Conservation (phyloP, 2,888 invertebrate genomes). For the Pimpla rufipes region DNA sequence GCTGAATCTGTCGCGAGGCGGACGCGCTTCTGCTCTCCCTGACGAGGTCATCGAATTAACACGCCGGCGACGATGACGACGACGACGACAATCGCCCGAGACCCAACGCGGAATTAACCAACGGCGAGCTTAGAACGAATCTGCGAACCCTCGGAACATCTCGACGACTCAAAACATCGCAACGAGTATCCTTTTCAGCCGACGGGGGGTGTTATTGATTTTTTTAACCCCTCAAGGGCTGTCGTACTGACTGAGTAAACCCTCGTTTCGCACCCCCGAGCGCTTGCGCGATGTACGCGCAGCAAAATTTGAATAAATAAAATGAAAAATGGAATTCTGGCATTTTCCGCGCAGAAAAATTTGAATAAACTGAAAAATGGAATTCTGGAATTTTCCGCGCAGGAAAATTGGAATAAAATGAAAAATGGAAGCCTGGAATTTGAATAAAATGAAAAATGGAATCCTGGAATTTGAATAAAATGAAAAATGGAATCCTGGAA, state of each 20-base stretch:
- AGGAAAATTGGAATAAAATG: neutral
- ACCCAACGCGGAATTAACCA: neutral
- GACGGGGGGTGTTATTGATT: conserved; percentile 78
- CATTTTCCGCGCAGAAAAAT: too few species aligned
- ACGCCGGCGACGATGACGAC: neutral
- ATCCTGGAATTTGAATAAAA: neutral
- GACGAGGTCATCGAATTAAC: conserved; percentile 24
- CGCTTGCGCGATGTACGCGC: conserved; percentile 60
- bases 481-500: neutral
- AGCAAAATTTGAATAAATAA: neutral
- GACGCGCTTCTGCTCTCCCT: neutral
- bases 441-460: neutral
- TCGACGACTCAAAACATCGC: conserved; percentile 30
- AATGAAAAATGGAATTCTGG: conserved; percentile 10
- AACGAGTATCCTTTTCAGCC: conserved; percentile 70
- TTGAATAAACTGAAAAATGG: neutral
- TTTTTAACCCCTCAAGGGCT: conserved; percentile 67
- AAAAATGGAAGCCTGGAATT: neutral
- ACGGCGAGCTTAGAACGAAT: conserved; percentile 8
- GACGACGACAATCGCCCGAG: neutral
- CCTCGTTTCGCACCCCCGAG: conserved; percentile 36
- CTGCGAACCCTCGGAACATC: conserved; percentile 48
- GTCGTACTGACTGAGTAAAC: conserved; percentile 66
- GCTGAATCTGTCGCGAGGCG: neutral
- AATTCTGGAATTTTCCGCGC: too few species aligned